A percentile compares a stretch with the other conserved stretches of the same genome.
These are phyloP conservation scores for Falco cherrug DNA, from an alignment of 2,797 vertebrate genomes.

Conservation along the genomic window DNA sequence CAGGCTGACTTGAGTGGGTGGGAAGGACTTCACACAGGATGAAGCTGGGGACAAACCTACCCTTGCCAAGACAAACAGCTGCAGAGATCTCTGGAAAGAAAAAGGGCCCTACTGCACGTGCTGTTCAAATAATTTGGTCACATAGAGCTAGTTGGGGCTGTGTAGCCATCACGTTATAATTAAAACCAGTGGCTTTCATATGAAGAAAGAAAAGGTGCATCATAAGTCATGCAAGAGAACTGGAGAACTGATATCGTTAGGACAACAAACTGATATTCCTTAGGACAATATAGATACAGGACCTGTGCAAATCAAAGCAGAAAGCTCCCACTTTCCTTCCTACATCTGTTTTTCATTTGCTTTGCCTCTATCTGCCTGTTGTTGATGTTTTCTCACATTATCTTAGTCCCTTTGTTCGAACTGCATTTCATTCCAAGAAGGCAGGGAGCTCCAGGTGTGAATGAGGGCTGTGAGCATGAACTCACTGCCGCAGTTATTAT, in stretches of 20 bases:
- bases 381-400: slow-evolving; percentile 64
- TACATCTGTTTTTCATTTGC: slow-evolving; percentile 66
- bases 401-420: slow-evolving; percentile 39
- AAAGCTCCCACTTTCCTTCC: slow-evolving; percentile 13
- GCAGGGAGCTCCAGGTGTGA: slow-evolving; percentile 53
- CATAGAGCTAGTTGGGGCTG: background rate
- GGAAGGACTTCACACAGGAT: slow-evolving; percentile 47
- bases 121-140: slow-evolving; percentile 18
- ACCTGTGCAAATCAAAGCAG: slow-evolving; percentile 12
- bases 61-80: slow-evolving; percentile 65
- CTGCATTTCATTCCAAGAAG: slow-evolving; percentile 11
- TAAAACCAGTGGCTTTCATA: slow-evolving; percentile 10
- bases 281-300: background rate
- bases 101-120: background rate
- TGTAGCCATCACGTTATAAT: background rate
- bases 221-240: background rate
- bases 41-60: slow-evolving; percentile 14
- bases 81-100: slow-evolving; percentile 27
- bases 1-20: slow-evolving; percentile 38
- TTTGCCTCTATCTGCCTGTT: slow-evolving; percentile 20
- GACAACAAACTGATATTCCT: slow-evolving; percentile 34
- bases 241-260: background rate
- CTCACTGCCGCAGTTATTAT: background rate
- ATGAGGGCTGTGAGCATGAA: slow-evolving; percentile 28
- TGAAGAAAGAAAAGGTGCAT: background rate